Conservation (phyloP, 2,797 vertebrate species). For the Graptemys geographica region DNA sequence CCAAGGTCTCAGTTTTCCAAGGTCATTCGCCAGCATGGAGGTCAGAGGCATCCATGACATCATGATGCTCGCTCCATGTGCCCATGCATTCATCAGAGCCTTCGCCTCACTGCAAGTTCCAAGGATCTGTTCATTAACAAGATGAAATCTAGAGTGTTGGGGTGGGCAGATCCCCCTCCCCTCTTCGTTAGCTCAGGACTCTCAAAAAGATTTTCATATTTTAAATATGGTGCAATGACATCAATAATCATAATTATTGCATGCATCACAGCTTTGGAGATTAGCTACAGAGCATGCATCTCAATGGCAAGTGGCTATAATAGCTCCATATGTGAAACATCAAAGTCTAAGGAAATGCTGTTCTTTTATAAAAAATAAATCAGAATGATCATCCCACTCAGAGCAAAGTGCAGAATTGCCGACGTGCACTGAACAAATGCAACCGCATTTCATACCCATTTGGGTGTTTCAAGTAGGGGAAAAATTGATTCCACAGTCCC, state of each 20-base stretch:
- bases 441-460: conserved; percentile 37
- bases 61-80: background rate
- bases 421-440: conserved; percentile 49
- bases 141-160: background rate
- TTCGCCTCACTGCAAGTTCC: background rate
- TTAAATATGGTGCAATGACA: conserved; percentile 60
- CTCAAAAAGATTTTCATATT: conserved; percentile 1
- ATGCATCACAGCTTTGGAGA: conserved; percentile 56
- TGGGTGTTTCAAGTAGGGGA: conserved; percentile 34
- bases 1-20: background rate
- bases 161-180: background rate
- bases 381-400: conserved; percentile 62
- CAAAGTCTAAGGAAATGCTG: conserved; percentile 61
- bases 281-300: conserved; percentile 54
- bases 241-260: conserved; percentile 69
- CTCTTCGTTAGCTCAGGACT: conserved; percentile 20
- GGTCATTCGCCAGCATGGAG: background rate
- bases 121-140: background rate
- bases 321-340: conserved; percentile 62
- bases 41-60: background rate
- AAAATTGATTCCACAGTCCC: conserved; percentile 53
- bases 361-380: conserved; percentile 76
- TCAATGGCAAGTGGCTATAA: conserved; percentile 62
- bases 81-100: background rate
- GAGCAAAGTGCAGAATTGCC: conserved; percentile 31